These are phyloP conservation scores for Palythoa grandis DNA, from an alignment of 92 coral and sea anemone species.

Conservation along the genomic window DNA sequence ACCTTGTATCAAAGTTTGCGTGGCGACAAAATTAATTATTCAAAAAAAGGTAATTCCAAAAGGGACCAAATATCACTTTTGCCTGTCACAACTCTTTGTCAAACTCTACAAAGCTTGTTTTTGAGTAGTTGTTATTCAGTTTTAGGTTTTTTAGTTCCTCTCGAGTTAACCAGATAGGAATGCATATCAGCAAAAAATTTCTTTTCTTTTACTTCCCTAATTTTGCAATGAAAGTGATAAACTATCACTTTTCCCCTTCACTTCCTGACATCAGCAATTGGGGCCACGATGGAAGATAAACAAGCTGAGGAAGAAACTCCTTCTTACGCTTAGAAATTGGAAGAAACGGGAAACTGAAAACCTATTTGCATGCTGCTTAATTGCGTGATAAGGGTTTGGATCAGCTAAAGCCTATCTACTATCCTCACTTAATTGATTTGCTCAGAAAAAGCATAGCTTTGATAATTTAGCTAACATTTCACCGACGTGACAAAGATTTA, in stretches of 20 bases:
- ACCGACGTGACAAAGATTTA: conserved; percentile 69
- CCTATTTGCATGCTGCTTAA: conserved; percentile 51
- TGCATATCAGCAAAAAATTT: conserved; percentile 15
- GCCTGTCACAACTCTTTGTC: background rate
- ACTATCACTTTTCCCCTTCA: conserved; percentile 30
- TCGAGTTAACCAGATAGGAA: conserved; percentile 20
- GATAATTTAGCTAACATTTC: conserved; percentile 68
- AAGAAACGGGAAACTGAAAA: conserved; percentile 63
- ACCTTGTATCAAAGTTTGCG: background rate
- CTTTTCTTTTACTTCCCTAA: conserved; percentile 19
- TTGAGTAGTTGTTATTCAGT: background rate
- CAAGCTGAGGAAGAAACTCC: conserved; percentile 30
- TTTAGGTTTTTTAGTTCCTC: background rate
- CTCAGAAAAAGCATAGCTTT: conserved; percentile 60
- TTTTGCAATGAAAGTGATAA: conserved; percentile 18
- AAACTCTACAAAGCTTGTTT: conserved; percentile 21
- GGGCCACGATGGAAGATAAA: conserved; percentile 21
- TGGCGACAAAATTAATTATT: background rate
- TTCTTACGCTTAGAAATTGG: conserved; percentile 42
- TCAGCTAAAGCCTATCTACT: conserved; percentile 63
- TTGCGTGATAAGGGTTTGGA: conserved; percentile 60
- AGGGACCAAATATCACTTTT: background rate
- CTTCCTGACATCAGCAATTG: conserved; percentile 47
- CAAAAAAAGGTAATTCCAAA: conserved; percentile 11
- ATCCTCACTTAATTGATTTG: conserved; percentile 70